phyloP scores from a whole-genome alignment of 2,797 vertebrate genomes.

The Enteromius radiatus region DNA sequence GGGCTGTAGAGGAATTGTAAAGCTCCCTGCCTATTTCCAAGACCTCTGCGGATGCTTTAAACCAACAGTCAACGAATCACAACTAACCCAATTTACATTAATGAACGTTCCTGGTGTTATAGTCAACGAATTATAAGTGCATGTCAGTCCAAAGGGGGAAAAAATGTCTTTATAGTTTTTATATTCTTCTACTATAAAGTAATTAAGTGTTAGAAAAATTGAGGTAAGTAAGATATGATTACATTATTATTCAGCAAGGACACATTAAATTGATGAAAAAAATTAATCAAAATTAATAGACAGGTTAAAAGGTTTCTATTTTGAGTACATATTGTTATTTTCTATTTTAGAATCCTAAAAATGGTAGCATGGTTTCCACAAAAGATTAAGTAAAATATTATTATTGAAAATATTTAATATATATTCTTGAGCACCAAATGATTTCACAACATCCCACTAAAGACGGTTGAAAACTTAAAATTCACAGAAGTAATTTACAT shows the following conservation, averaged over 20 bases:
- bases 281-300: not conserved
- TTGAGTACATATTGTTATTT: not conserved
- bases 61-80: not conserved
- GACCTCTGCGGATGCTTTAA: slow-evolving; percentile 7
- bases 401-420: not conserved
- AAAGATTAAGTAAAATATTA: not conserved
- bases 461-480: not conserved
- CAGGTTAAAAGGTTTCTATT: not conserved
- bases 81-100: not conserved
- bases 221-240: not conserved
- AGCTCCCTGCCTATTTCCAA: slow-evolving; percentile 20
- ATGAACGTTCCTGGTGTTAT: not conserved
- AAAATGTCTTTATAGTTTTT: not conserved
- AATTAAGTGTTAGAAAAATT: not conserved
- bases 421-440: not conserved
- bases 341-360: not conserved
- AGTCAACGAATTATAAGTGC: not conserved
- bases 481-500: not conserved
- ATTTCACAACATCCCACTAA: not conserved
- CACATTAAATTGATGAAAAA: not conserved
- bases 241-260: not conserved
- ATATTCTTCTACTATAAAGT: not conserved
- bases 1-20: not conserved
- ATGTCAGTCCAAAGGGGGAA: not conserved
- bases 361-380: not conserved